Evolutionary conservation across 2,113 vertebrate genomes (phyloP).

Genomic region (Syngnathus scovelli): DNA sequence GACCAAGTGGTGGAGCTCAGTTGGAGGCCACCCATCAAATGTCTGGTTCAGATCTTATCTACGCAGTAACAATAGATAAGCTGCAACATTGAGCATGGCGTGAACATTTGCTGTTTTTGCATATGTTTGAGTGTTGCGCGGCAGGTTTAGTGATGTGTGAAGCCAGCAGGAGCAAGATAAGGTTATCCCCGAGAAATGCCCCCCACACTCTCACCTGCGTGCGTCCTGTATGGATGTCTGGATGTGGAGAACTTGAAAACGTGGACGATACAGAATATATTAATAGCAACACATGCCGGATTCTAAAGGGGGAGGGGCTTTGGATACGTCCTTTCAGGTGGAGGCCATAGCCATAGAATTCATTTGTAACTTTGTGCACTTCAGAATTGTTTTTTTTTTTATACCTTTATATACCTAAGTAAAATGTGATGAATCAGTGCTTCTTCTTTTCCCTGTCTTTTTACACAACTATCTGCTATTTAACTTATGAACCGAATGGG

Average conservation of each 20-base stretch:
- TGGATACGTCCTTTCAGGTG: too few species aligned
- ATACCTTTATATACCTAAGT: too few species aligned
- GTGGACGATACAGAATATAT: background rate
- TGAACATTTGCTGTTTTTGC: slow-evolving; percentile 12
- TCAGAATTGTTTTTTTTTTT: too few species aligned
- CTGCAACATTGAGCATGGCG: background rate
- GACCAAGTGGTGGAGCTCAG: background rate
- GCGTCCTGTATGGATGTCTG: too few species aligned
- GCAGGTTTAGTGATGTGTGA: slow-evolving; percentile 44
- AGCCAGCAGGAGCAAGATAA: slow-evolving; percentile 64
- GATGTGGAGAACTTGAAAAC: background rate
- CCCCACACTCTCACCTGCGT: slow-evolving; percentile 39
- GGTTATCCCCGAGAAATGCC: slow-evolving; percentile 66
- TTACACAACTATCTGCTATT: too few species aligned
- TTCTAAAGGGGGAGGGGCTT: too few species aligned
- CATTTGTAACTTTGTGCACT: too few species aligned
- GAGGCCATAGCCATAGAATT: too few species aligned
- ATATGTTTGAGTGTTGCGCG: slow-evolving; percentile 18
- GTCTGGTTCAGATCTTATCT: background rate
- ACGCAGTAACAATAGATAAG: background rate
- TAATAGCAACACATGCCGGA: too few species aligned
- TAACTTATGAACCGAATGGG: too few species aligned
- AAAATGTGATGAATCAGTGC: too few species aligned
- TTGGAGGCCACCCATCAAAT: background rate
- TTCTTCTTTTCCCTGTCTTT: too few species aligned